phyloP scores from a whole-genome alignment of 2,888 invertebrate genomes.

The Oxyteleia sp. region DNA sequence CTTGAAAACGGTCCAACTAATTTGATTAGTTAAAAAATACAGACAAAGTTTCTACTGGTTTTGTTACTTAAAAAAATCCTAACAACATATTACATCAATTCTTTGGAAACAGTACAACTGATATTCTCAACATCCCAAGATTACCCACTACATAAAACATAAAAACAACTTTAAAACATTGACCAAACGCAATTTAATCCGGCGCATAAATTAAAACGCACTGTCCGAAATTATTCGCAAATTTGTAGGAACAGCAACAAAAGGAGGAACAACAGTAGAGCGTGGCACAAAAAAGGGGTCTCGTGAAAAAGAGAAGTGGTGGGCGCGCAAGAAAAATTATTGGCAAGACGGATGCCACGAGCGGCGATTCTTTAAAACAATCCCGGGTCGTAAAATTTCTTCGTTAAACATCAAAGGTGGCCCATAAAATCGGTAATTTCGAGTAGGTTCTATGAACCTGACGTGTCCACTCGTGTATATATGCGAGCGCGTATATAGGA shows the following conservation, averaged over 20 bases:
- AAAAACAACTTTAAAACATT: slow-evolving; percentile 60
- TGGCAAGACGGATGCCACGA: slow-evolving; percentile 80
- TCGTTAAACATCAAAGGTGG: slow-evolving; percentile 87
- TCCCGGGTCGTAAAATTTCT: slow-evolving; percentile 86
- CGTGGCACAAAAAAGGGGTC: slow-evolving; percentile 34
- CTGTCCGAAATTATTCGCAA: slow-evolving; percentile 62
- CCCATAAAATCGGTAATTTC: slow-evolving; percentile 86
- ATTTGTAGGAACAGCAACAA: slow-evolving; percentile 65
- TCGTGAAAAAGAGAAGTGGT: slow-evolving; percentile 62
- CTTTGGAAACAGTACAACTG: slow-evolving; percentile 19
- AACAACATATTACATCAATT: too few species aligned
- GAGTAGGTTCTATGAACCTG: slow-evolving; percentile 77
- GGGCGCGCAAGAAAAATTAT: slow-evolving; percentile 81
- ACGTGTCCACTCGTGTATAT: slow-evolving; percentile 58
- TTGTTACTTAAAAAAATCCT: too few species aligned
- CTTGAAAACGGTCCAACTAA: too few species aligned
- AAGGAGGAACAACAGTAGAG: slow-evolving; percentile 48
- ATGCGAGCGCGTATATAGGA: slow-evolving; percentile 28
- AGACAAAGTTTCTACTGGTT: too few species aligned
- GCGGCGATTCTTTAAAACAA: slow-evolving; percentile 85
- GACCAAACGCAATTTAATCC: slow-evolving; percentile 60
- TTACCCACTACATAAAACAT: slow-evolving; percentile 50
- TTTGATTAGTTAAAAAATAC: too few species aligned
- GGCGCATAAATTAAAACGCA: slow-evolving; percentile 61
- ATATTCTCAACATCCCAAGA: slow-evolving; percentile 45